phyloP scores from a whole-genome alignment of 2,888 invertebrate genomes.

The Xanthorhoe designata region DNA sequence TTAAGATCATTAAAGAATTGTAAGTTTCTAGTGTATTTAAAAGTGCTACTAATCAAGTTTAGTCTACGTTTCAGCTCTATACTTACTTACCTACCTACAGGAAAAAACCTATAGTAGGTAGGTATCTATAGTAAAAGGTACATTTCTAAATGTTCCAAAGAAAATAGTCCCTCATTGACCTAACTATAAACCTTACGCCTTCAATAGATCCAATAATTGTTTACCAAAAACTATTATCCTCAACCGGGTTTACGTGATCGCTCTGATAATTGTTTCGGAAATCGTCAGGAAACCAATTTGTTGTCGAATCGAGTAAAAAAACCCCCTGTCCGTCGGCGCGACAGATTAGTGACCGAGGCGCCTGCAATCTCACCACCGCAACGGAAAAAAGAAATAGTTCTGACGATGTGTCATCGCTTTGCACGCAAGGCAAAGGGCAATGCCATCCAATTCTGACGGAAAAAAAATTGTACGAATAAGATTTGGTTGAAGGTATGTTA shows the following conservation, averaged over 20 bases:
- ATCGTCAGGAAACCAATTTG: slow-evolving; percentile 56
- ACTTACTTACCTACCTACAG: no score
- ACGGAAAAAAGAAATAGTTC: slow-evolving; percentile 58
- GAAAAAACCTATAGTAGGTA: no score
- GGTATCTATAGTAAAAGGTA: no score
- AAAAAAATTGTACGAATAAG: slow-evolving; percentile 27
- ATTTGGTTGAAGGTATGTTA: slow-evolving; percentile 6
- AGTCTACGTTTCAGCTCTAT: no score
- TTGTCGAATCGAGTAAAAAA: slow-evolving; percentile 59
- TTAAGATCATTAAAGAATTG: not conserved
- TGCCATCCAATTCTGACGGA: slow-evolving; percentile 53
- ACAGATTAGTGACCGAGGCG: slow-evolving; percentile 75
- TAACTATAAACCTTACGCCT: not conserved
- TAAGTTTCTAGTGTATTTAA: no score
- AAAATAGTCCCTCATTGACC: not conserved
- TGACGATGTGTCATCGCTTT: slow-evolving; percentile 71
- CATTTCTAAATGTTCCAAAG: no score
- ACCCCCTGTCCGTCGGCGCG: slow-evolving; percentile 56
- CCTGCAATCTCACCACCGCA: slow-evolving; percentile 65
- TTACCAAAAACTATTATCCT: slow-evolving; percentile 23
- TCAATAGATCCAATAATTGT: slow-evolving; percentile 6
- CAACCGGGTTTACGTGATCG: slow-evolving; percentile 40
- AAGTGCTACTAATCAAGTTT: no score
- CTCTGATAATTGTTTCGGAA: slow-evolving; percentile 47
- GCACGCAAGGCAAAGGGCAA: slow-evolving; percentile 60